phyloP scores from a whole-genome alignment of 2,113 vertebrate genomes.

The Pteronura brasiliensis region DNA sequence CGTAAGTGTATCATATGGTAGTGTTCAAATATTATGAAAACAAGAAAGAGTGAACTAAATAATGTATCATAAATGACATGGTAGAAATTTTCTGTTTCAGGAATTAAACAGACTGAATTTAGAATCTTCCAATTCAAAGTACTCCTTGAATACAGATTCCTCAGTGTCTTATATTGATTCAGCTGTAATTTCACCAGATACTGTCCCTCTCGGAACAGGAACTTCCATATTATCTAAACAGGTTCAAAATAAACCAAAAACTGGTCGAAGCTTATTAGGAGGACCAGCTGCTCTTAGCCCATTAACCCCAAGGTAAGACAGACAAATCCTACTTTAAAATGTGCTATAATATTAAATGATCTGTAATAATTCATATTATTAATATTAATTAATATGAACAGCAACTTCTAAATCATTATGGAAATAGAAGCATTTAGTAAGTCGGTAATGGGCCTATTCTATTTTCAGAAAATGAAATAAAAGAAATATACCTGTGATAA shows the following conservation, averaged over 20 bases:
- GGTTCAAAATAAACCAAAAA: slow-evolving; percentile 97
- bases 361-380: slow-evolving; percentile 15
- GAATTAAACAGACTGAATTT: slow-evolving; percentile 98
- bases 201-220: slow-evolving; percentile 90
- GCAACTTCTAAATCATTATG: slow-evolving; percentile 43
- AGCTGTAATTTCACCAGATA: slow-evolving; percentile 94
- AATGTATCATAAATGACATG: slow-evolving; percentile 56
- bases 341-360: background rate
- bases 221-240: slow-evolving; percentile 93
- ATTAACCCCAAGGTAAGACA: slow-evolving; percentile 92
- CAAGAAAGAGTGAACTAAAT: background rate
- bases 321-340: slow-evolving; percentile 47
- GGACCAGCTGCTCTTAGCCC: slow-evolving; percentile 94
- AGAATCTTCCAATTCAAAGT: slow-evolving; percentile 97
- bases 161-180: slow-evolving; percentile 97
- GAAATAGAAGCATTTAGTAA: slow-evolving; percentile 32
- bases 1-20: slow-evolving; percentile 82
- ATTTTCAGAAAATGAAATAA: slow-evolving; percentile 42
- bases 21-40: slow-evolving; percentile 7
- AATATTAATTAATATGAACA: slow-evolving; percentile 17
- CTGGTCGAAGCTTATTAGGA: slow-evolving; percentile 93
- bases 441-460: background rate
- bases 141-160: slow-evolving; percentile 92
- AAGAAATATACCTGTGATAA: background rate
- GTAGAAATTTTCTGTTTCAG: slow-evolving; percentile 82